Percentiles rank a stretch among this genome's conserved stretches.
These are phyloP conservation scores for Disparrhopalites patrizii DNA, from an alignment of 2,888 invertebrate genomes.

Conservation along the genomic window DNA sequence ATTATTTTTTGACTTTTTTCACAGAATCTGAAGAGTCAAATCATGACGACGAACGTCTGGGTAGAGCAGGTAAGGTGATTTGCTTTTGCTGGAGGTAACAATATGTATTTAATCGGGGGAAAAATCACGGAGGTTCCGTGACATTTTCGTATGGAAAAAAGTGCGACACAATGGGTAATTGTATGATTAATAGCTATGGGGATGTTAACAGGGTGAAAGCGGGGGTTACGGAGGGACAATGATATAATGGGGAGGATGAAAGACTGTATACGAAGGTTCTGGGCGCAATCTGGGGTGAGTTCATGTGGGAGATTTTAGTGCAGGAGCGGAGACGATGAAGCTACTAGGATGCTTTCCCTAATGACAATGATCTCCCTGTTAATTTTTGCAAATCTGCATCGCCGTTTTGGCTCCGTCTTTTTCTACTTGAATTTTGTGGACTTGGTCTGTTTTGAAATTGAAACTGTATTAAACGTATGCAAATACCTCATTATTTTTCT, in stretches of 20 bases:
- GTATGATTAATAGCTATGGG: neutral
- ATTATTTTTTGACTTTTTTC: conserved; percentile 38
- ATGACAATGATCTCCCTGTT: neutral
- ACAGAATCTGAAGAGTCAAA: conserved; percentile 80
- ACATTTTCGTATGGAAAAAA: neutral
- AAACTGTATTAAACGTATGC: no score
- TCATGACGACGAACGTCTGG: conserved; percentile 93
- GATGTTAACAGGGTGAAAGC: neutral
- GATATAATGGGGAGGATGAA: no score
- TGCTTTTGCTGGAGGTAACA: no score
- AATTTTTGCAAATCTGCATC: no score
- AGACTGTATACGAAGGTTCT: no score
- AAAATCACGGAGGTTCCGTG: no score
- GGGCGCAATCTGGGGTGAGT: neutral
- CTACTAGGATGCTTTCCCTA: neutral
- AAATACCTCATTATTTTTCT: no score
- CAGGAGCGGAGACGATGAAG: neutral
- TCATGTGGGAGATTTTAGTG: neutral
- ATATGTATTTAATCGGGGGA: no score
- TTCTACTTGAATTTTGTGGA: no score
- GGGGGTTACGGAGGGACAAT: no score
- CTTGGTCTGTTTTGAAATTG: no score
- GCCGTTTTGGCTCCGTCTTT: no score
- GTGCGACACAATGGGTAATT: neutral
- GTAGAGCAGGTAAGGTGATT: conserved; percentile 71